Conservation (phyloP, 2,888 invertebrate species). For the Anagyrus pseudococci region DNA sequence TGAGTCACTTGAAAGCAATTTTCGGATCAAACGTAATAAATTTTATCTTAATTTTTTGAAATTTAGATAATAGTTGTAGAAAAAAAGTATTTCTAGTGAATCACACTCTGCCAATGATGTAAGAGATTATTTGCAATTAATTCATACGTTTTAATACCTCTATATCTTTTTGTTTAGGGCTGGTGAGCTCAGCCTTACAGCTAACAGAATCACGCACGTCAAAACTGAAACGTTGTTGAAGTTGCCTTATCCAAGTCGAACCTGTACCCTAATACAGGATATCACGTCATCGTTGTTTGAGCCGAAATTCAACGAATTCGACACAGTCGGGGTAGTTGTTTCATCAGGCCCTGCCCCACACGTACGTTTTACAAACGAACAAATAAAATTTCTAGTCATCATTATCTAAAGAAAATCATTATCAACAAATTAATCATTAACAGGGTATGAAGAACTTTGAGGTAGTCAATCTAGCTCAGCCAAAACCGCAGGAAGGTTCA, state of each 20-base stretch:
- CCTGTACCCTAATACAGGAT: conserved; percentile 63
- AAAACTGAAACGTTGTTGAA: conserved; percentile 45
- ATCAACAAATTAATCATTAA: background rate
- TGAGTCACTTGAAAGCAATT: too few species aligned
- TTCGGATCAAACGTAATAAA: too few species aligned
- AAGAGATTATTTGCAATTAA: too few species aligned
- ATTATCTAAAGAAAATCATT: background rate
- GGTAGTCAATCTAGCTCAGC: conserved; percentile 51
- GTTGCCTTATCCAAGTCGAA: conserved; percentile 53
- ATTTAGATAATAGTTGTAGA: too few species aligned
- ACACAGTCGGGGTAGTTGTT: conserved; percentile 75
- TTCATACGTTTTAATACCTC: too few species aligned
- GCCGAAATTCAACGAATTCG: conserved; percentile 73
- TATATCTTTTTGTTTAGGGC: conserved; percentile 40
- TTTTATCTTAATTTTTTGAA: too few species aligned
- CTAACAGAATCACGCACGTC: conserved; percentile 65
- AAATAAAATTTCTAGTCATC: background rate
- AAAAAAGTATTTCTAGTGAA: too few species aligned
- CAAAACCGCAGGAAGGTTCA: conserved; percentile 43
- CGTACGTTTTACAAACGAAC: conserved; percentile 46
- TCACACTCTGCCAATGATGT: too few species aligned
- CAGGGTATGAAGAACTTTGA: conserved; percentile 60
- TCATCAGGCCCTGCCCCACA: conserved; percentile 64
- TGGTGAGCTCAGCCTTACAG: conserved; percentile 66
- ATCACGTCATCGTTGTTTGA: conserved; percentile 56